A percentile compares a stretch with the other conserved stretches of the same genome.
Conservation (phyloP, 2,797 vertebrate species). For the Coregonus ussuriensis region DNA sequence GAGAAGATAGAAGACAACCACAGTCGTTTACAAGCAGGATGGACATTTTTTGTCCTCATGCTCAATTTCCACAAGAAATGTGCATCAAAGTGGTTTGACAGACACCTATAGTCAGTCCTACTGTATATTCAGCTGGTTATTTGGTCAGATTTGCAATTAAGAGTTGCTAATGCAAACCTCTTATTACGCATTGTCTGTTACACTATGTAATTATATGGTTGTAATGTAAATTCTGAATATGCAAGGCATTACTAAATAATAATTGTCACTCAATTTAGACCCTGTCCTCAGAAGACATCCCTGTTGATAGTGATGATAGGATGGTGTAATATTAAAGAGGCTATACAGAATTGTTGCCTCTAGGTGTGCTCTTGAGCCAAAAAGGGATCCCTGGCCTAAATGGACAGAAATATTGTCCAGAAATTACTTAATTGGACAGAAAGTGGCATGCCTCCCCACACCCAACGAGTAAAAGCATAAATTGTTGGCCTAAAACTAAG, state of each 20-base stretch:
- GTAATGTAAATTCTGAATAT: not conserved
- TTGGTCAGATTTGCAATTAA: not conserved
- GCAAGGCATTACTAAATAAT: not conserved
- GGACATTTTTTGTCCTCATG: not conserved
- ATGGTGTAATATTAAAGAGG: not conserved
- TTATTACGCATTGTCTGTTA: not conserved
- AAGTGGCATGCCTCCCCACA: too few relatives aligned
- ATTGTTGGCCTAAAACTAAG: not conserved
- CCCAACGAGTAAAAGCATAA: too few relatives aligned
- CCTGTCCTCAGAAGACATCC: not conserved
- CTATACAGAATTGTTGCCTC: not conserved
- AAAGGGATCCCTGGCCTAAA: too few relatives aligned
- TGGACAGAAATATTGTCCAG: not conserved
- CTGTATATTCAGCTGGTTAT: not conserved
- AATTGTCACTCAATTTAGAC: not conserved
- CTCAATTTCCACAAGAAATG: slow-evolving; percentile 4
- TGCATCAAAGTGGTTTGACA: slow-evolving; percentile 33
- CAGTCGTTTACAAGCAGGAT: slow-evolving; percentile 1
- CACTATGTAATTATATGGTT: not conserved
- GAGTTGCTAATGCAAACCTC: not conserved
- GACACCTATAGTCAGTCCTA: not conserved
- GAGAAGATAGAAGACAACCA: not conserved
- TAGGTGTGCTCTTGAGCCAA: not conserved
- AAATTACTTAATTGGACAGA: not conserved
- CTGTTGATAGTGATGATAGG: not conserved